Evolutionary conservation across 2,888 invertebrate species (phyloP).

Genomic region (Polylopha cassiicola): DNA sequence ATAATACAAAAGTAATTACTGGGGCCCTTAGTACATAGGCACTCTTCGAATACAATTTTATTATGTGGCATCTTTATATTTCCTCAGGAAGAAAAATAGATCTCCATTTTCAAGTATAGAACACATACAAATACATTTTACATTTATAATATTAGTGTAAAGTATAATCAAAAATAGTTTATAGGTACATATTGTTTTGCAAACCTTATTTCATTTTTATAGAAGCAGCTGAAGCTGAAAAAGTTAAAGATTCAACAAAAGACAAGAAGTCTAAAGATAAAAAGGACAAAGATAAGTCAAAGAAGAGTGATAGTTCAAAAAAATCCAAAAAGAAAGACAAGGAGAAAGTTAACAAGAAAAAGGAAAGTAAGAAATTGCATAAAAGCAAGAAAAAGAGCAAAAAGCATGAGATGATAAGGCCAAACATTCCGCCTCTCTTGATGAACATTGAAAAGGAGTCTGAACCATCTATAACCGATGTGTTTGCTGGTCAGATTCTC

Average conservation of each 20-base stretch:
- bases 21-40: too few species aligned
- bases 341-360: constrained; percentile 51
- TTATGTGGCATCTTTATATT: too few species aligned
- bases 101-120: too few species aligned
- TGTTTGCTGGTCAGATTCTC: constrained; percentile 80
- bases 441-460: constrained; percentile 71
- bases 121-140: too few species aligned
- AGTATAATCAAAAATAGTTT: too few species aligned
- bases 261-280: constrained; percentile 65
- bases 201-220: constrained; percentile 28
- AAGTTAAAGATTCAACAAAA: constrained; percentile 59
- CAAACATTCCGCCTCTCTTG: constrained; percentile 65
- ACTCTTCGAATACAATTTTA: too few species aligned
- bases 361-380: constrained; percentile 62
- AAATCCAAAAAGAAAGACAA: constrained; percentile 65
- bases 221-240: constrained; percentile 47
- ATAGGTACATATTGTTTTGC: too few species aligned
- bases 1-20: too few species aligned
- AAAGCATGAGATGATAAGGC: constrained; percentile 60
- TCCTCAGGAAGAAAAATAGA: too few species aligned
- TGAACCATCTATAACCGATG: constrained; percentile 78
- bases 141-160: too few species aligned
- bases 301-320: constrained; percentile 49
- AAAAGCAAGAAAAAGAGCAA: constrained; percentile 65
- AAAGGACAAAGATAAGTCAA: constrained; percentile 55